These are phyloP conservation scores for Mormyrus iriodes DNA, from an alignment of 2,113 vertebrate species.

Conservation along the genomic window DNA sequence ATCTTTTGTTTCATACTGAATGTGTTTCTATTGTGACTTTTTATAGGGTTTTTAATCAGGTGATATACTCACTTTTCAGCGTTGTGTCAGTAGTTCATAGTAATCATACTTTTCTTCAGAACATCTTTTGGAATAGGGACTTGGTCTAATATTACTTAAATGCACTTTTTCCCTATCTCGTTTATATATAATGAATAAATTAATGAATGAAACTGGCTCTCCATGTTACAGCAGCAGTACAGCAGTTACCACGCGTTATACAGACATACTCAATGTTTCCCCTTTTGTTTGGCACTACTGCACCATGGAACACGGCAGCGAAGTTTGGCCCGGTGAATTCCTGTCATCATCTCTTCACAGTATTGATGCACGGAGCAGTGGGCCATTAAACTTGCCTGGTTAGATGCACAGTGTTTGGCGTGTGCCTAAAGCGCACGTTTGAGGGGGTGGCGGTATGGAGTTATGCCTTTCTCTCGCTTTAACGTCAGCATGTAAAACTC, in stretches of 20 bases:
- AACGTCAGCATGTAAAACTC: neutral
- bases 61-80: conserved; percentile 48
- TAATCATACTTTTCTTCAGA: conserved; percentile 64
- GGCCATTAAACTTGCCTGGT: neutral
- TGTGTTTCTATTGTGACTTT: conserved; percentile 58
- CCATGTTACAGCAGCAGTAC: conserved; percentile 71
- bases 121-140: conserved; percentile 68
- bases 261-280: neutral
- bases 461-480: neutral
- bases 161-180: conserved; percentile 82
- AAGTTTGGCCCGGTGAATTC: conserved; percentile 11
- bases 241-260: conserved; percentile 59
- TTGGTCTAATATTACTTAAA: conserved; percentile 72
- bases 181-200: conserved; percentile 40
- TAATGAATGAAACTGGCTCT: conserved; percentile 38
- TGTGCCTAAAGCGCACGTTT: neutral
- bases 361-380: neutral
- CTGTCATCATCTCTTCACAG: conserved; percentile 38
- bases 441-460: neutral
- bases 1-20: conserved; percentile 70
- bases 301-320: neutral
- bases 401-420: neutral
- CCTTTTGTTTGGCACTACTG: neutral
- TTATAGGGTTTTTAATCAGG: conserved; percentile 45
- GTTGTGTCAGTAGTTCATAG: conserved; percentile 57